Percentiles rank a stretch among this genome's conserved stretches.
These are phyloP conservation scores for Myxocyprinus asiaticus DNA, from an alignment of 2,113 vertebrate species.

Conservation along the genomic window DNA sequence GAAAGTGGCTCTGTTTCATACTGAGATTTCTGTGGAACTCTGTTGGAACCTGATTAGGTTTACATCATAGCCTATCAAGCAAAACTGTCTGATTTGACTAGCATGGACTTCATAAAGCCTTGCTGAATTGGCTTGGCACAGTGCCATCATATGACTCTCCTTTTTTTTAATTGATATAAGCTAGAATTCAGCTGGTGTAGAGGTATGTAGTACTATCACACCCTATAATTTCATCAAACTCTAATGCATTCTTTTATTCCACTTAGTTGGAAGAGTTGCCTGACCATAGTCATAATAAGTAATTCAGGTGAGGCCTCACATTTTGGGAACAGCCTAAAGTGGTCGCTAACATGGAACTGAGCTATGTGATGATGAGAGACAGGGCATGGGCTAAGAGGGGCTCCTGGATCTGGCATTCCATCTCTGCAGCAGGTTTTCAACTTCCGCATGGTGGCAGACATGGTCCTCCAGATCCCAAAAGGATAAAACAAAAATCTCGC, in stretches of 20 bases:
- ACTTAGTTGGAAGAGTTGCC: not conserved
- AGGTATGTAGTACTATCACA: not conserved
- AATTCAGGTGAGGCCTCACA: not conserved
- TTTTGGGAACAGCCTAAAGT: constrained; percentile 16
- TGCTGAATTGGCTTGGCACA: constrained; percentile 22
- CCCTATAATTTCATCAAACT: not conserved
- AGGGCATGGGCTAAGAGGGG: too few species aligned
- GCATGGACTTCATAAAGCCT: not conserved
- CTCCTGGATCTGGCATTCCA: too few species aligned
- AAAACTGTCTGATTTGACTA: constrained; percentile 14
- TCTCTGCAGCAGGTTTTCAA: too few species aligned
- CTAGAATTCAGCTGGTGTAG: not conserved
- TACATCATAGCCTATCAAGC: not conserved
- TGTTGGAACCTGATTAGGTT: constrained; percentile 19
- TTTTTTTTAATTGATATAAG: not conserved
- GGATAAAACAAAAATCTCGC: too few species aligned
- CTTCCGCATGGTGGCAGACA: too few species aligned
- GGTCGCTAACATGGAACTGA: not conserved
- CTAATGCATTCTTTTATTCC: not conserved
- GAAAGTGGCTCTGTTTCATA: not conserved
- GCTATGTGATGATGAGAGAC: not conserved
- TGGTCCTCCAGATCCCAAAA: too few species aligned
- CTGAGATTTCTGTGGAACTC: not conserved
- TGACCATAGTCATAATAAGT: not conserved
- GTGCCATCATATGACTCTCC: not conserved